Conservation (phyloP, 2,797 vertebrate genomes). For the Semotilus atromaculatus region DNA sequence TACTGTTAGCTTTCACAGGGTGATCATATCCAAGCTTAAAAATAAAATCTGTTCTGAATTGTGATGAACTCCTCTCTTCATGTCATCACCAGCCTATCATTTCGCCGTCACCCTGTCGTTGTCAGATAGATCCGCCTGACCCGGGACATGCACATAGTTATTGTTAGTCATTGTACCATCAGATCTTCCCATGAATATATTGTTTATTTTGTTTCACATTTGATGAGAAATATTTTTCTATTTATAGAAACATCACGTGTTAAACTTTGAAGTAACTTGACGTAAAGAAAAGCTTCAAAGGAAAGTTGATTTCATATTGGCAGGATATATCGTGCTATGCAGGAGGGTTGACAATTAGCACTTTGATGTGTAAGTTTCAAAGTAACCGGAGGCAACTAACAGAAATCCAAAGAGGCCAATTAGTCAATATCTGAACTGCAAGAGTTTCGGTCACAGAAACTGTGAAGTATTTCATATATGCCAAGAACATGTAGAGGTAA, state of each 20-base stretch:
- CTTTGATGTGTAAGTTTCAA: conserved; percentile 51
- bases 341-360: conserved; percentile 28
- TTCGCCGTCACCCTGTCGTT: background rate
- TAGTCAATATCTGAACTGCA: conserved; percentile 26
- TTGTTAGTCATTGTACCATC: background rate
- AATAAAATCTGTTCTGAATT: background rate
- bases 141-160: background rate
- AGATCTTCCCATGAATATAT: background rate
- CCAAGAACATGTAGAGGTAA: background rate
- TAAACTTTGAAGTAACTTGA: conserved; percentile 28
- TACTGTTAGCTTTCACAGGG: background rate
- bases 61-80: background rate
- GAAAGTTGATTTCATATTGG: conserved; percentile 5
- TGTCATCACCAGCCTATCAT: background rate
- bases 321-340: conserved; percentile 18
- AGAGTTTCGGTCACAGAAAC: conserved; percentile 6
- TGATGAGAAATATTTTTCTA: background rate
- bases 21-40: background rate
- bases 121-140: background rate
- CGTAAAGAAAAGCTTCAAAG: conserved; percentile 18
- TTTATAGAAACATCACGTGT: background rate
- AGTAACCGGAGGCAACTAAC: conserved; percentile 28
- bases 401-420: conserved; percentile 39
- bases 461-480: conserved; percentile 6
- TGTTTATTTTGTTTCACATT: background rate